These are phyloP conservation scores for Tachysurus fulvidraco DNA, from an alignment of 2,113 vertebrate species.

Conservation along the genomic window DNA sequence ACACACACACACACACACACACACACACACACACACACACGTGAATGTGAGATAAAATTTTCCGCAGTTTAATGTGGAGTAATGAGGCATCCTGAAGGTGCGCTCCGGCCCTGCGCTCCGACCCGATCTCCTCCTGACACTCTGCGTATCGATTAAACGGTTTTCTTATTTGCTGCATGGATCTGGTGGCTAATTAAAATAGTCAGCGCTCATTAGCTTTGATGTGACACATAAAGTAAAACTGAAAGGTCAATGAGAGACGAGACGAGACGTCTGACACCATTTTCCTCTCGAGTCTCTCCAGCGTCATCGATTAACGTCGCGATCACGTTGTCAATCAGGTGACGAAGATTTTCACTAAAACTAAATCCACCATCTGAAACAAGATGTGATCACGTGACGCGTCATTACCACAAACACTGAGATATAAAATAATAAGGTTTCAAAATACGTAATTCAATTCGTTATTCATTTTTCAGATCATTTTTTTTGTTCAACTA, in stretches of 20 bases:
- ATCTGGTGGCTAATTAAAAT: slow-evolving; percentile 78
- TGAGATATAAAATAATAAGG: too few relatives aligned
- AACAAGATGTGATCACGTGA: not conserved
- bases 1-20: slow-evolving; percentile 23
- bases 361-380: not conserved
- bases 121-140: slow-evolving; percentile 73
- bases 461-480: not conserved
- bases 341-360: not conserved
- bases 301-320: slow-evolving; percentile 4
- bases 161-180: slow-evolving; percentile 77
- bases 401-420: not conserved
- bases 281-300: slow-evolving; percentile 19
- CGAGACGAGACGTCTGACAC: slow-evolving; percentile 36
- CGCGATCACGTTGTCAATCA: not conserved
- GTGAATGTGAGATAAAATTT: slow-evolving; percentile 4
- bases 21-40: slow-evolving; percentile 26
- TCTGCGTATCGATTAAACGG: slow-evolving; percentile 71
- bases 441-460: too few relatives aligned
- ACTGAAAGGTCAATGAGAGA: slow-evolving; percentile 72
- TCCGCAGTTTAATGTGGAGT: slow-evolving; percentile 21
- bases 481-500: not conserved
- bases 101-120: slow-evolving; percentile 58
- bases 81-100: slow-evolving; percentile 33
- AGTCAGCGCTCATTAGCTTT: slow-evolving; percentile 69
- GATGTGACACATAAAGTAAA: slow-evolving; percentile 62